Evolutionary conservation across 37 sponge, comb jelly and placozoan genomes (phyloP).

Genomic region (Lycopodina hypogea): DNA sequence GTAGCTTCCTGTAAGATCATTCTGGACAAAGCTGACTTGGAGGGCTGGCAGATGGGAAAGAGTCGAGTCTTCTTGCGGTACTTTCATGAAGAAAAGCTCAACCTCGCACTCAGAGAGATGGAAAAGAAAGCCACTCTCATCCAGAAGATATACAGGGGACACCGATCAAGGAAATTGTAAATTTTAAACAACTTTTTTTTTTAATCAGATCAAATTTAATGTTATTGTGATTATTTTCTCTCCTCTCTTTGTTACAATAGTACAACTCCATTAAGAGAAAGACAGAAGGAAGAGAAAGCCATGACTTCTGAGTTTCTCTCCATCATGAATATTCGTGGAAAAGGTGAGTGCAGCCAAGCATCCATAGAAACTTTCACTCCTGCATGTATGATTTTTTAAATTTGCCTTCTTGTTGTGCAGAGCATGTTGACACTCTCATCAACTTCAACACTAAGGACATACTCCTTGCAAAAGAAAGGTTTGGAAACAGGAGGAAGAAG

Average conservation of each 20-base stretch:
- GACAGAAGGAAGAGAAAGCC: conserved; percentile 14
- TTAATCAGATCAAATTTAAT: too few relatives aligned
- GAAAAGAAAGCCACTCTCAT: conserved; percentile 54
- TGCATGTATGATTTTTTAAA: too few relatives aligned
- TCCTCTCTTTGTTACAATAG: neutral
- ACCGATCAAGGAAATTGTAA: conserved; percentile 56
- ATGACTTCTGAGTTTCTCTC: neutral
- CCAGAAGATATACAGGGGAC: conserved; percentile 67
- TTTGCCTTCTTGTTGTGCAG: conserved; percentile 19
- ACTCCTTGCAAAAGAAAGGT: conserved; percentile 20
- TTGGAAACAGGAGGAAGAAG: conserved; percentile 12
- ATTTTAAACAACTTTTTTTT: neutral
- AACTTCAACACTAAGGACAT: conserved; percentile 34
- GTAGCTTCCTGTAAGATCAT: conserved; percentile 43
- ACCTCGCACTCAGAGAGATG: conserved; percentile 46
- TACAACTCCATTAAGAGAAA: conserved; percentile 6
- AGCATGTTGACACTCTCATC: conserved; percentile 2
- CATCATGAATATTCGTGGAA: conserved; percentile 2
- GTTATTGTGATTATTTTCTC: neutral
- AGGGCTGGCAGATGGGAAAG: conserved; percentile 59
- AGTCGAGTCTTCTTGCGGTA: conserved; percentile 73
- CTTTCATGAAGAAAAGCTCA: conserved; percentile 72
- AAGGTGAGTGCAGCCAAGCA: conserved; percentile 15
- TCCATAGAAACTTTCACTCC: too few relatives aligned
- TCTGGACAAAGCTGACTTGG: conserved; percentile 44